These are phyloP conservation scores for Penaeus monodon DNA, from an alignment of 2,888 invertebrate genomes.

Conservation along the genomic window DNA sequence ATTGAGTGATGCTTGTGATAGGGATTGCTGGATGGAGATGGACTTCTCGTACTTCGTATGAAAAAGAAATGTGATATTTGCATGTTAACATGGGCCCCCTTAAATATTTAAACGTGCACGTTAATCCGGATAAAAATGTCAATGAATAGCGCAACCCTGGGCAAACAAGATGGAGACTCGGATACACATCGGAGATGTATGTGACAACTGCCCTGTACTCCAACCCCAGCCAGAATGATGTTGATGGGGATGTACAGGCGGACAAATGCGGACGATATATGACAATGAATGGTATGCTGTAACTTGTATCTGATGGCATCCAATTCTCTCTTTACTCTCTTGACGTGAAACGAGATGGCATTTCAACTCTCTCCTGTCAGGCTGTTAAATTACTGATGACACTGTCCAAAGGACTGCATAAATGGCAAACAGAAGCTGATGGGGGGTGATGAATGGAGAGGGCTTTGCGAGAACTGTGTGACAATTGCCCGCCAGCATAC, in stretches of 20 bases:
- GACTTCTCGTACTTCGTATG: constrained; percentile 75
- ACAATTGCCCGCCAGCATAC: constrained; percentile 79
- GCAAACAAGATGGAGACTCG: constrained; percentile 86
- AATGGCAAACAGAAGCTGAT: too few species aligned
- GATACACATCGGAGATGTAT: constrained; percentile 88
- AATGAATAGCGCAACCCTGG: constrained; percentile 83
- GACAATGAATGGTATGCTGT: constrained; percentile 74
- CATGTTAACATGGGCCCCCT: constrained; percentile 70
- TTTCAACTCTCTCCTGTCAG: too few species aligned
- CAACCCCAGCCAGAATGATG: constrained; percentile 90
- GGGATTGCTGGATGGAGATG: constrained; percentile 87
- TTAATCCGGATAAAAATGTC: constrained; percentile 90
- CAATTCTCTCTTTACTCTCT: constrained; percentile 60
- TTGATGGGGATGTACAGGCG: constrained; percentile 81
- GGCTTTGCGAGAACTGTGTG: constrained; percentile 75
- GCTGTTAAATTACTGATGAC: too few species aligned
- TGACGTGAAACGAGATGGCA: too few species aligned
- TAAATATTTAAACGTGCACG: constrained; percentile 65
- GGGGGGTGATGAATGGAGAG: too few species aligned
- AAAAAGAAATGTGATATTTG: constrained; percentile 75
- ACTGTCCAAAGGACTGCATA: too few species aligned
- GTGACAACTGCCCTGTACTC: constrained; percentile 89
- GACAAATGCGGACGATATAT: constrained; percentile 73
- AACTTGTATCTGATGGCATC: too few species aligned
- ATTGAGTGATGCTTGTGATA: constrained; percentile 93